A percentile compares a stretch with the other conserved stretches of the same genome.
phyloP scores from a whole-genome alignment of 2,113 vertebrate genomes.

The Centrocercus urophasianus region DNA sequence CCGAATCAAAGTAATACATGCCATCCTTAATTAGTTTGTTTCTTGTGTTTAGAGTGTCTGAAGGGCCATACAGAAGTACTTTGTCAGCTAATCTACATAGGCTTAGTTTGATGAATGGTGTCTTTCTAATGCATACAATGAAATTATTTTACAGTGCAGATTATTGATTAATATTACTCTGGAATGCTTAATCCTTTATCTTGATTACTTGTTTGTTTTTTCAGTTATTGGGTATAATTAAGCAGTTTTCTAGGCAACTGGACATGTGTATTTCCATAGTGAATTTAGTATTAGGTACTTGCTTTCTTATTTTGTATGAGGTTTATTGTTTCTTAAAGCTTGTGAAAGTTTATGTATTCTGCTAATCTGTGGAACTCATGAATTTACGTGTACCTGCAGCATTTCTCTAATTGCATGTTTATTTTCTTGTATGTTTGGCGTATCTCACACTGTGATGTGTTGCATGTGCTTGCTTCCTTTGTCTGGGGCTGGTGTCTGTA shows the following conservation, averaged over 20 bases:
- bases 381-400: neutral
- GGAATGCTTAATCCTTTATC: slow-evolving; percentile 40
- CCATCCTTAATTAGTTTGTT: neutral
- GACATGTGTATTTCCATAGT: neutral
- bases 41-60: neutral
- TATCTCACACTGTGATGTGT: slow-evolving; percentile 20
- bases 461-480: slow-evolving; percentile 83
- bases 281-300: neutral
- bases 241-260: slow-evolving; percentile 30
- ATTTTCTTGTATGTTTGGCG: neutral
- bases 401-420: slow-evolving; percentile 50
- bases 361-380: neutral
- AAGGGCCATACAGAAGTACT: neutral
- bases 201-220: slow-evolving; percentile 24
- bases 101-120: slow-evolving; percentile 29
- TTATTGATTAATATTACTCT: slow-evolving; percentile 37
- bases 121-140: slow-evolving; percentile 28
- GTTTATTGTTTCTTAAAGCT: slow-evolving; percentile 41
- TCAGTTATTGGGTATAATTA: slow-evolving; percentile 33
- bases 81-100: slow-evolving; percentile 17
- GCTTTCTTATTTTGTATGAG: slow-evolving; percentile 8
- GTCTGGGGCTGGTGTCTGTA: slow-evolving; percentile 80
- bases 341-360: slow-evolving; percentile 16
- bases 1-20: neutral
- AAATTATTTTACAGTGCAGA: slow-evolving; percentile 6